Evolutionary conservation across 1,140 invertebrate genomes (phyloP), one percentile per base, ranked within the genome.

Genomic region (Drosophila obscura): DNA sequence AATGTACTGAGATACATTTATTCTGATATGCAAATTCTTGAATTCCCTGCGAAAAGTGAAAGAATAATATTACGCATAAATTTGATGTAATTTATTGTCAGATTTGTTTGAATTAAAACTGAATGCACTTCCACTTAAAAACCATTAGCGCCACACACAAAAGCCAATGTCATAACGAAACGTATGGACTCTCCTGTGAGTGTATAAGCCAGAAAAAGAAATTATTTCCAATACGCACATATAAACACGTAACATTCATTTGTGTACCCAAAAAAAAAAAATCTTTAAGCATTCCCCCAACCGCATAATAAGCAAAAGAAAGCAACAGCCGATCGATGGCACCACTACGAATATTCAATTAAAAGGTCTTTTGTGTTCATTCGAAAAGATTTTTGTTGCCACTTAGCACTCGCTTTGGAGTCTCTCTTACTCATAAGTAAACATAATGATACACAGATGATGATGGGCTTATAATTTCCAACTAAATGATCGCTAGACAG

Each of bases 201-300:
- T 13, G 46, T 26, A 45, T 28, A 69, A 46, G 35, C 24, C 41
- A 35, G 15, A 8, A 52, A 78, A 68, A 58, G 45, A 73, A 77
- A 73, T 60, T 56, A 79, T 61, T 57, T 59, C 24, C 35, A 44
- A 68, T 52, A 60, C 15, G 50, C 61, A 62, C 82, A 85, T 87
- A 78, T 76, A 75, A 72, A 69, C 83, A 88, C 83, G 82, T 87
- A 87, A 76, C 44, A 77, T 50, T 61, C 63, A 71, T 77, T 88
- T 79, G 79, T 79, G 83, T 76, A 72, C n/a, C 53, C 0, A 19
- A 55, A 55, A 64, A 15, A 45, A 31, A 60, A 64, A 80, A 79
- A 67, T 55, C 50, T 28, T 15, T 56, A 15, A 68, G 44, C 50
- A 24, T 60, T 66, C 50, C 35, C 48, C 56, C 65, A 76, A 39